A percentile compares a stretch with the other conserved stretches of the same genome.
Evolutionary conservation across 2,888 invertebrate genomes (phyloP).

Genomic region (Ceratothoa steindachneri): DNA sequence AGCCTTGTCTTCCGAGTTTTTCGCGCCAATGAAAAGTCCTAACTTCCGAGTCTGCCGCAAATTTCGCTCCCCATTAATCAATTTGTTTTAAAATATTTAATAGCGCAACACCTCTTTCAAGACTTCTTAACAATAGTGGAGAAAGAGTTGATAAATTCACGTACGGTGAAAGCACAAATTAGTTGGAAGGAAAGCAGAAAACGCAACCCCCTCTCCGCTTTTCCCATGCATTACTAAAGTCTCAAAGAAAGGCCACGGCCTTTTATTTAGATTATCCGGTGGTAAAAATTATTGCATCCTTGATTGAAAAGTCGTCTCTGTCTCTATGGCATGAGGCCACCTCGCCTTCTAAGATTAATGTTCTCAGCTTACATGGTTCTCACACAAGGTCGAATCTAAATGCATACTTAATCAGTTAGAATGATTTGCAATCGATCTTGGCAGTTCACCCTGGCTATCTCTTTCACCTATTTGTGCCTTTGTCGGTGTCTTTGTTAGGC

Average conservation of each 20-base stretch:
- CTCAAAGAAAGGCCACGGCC: neutral
- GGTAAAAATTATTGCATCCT: neutral
- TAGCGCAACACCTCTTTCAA: neutral
- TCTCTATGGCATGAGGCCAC: no score
- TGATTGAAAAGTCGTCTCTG: neutral
- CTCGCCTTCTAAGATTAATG: neutral
- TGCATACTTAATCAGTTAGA: neutral
- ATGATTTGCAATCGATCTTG: neutral
- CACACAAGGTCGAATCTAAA: neutral
- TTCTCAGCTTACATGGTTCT: neutral
- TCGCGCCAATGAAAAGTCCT: no score
- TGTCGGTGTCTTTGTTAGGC: no score
- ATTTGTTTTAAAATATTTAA: neutral
- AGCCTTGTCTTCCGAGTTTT: no score
- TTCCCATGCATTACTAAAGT: neutral
- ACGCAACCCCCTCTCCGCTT: no score
- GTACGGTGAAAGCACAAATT: neutral
- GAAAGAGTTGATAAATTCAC: neutral
- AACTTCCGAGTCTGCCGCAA: no score
- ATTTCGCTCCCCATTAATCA: neutral
- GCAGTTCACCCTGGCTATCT: no score
- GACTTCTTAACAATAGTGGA: neutral
- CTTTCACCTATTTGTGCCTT: no score
- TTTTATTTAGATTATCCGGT: no score
- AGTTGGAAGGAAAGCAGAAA: no score